A percentile compares a stretch with the other conserved stretches of the same genome.
phyloP scores from a whole-genome alignment of 2,113 vertebrate genomes.

The Elephantulus edwardii region DNA sequence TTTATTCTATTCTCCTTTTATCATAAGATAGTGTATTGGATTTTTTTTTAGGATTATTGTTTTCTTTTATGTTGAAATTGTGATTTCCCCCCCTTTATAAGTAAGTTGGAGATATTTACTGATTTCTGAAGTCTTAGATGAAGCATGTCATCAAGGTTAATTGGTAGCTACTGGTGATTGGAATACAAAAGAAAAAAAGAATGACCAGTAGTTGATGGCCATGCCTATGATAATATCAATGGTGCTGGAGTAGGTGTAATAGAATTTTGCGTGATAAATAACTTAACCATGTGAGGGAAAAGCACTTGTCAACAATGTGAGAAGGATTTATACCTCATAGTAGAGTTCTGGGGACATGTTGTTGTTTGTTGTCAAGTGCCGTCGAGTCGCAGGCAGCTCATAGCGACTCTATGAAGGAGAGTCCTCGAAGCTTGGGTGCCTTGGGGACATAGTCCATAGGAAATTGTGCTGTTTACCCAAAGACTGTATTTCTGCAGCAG shows the following conservation, averaged over 20 bases:
- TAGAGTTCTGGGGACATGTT: too few species aligned
- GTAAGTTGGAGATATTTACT: background rate
- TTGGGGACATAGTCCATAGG: too few species aligned
- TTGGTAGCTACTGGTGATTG: background rate
- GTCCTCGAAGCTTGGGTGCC: too few species aligned
- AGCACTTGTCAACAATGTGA: background rate
- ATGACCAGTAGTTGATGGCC: background rate
- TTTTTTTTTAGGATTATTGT: too few species aligned
- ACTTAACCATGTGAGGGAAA: background rate
- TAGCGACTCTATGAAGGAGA: too few species aligned
- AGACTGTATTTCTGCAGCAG: too few species aligned
- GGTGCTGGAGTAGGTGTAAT: background rate
- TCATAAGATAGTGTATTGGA: too few species aligned
- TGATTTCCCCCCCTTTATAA: background rate
- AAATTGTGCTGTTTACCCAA: too few species aligned
- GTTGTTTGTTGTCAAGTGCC: too few species aligned
- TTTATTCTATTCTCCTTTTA: too few species aligned
- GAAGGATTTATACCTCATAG: background rate
- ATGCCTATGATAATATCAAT: background rate
- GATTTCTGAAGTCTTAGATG: background rate
- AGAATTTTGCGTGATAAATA: background rate
- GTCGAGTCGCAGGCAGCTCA: too few species aligned
- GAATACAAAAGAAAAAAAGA: background rate
- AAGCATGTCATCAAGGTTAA: background rate
- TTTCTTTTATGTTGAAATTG: too few species aligned